These are phyloP conservation scores for Aphrocallistes beatrix DNA, from an alignment of 37 sponge, comb jelly and placozoan genomes.

Conservation along the genomic window DNA sequence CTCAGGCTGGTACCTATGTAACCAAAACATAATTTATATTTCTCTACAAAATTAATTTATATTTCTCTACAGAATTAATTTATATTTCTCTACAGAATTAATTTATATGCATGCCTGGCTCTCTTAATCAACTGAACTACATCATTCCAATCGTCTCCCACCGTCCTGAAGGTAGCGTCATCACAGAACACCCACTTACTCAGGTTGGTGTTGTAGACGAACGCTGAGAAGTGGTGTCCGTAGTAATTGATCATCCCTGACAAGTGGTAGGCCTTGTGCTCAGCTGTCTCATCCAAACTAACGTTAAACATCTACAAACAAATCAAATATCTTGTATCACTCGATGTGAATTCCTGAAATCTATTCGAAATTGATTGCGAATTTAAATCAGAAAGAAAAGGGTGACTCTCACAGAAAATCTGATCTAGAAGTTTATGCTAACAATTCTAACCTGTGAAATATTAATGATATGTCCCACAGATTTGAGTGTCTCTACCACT, in stretches of 20 bases:
- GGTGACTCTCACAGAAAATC: too few species aligned
- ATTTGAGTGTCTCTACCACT: background rate
- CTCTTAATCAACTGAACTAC: background rate
- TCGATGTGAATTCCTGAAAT: too few species aligned
- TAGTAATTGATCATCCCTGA: background rate
- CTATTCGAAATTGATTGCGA: too few species aligned
- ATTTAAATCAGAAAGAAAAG: too few species aligned
- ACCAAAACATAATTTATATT: background rate
- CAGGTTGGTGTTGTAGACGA: background rate
- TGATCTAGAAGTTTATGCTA: too few species aligned
- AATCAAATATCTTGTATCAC: too few species aligned
- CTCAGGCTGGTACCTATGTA: background rate
- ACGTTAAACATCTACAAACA: conserved; percentile 1
- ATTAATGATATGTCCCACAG: background rate
- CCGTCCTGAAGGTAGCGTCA: background rate
- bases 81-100: background rate
- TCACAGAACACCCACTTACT: conserved; percentile 10
- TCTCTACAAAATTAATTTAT: background rate
- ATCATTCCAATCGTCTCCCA: background rate
- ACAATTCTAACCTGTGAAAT: background rate
- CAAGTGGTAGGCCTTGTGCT: background rate
- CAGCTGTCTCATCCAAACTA: conserved; percentile 17
- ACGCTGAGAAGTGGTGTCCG: conserved; percentile 17
- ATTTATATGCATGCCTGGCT: background rate
- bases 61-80: background rate